phyloP scores from a whole-genome alignment of 53 echinoderm and acorn worm species.

The Echinometra lucunter region DNA sequence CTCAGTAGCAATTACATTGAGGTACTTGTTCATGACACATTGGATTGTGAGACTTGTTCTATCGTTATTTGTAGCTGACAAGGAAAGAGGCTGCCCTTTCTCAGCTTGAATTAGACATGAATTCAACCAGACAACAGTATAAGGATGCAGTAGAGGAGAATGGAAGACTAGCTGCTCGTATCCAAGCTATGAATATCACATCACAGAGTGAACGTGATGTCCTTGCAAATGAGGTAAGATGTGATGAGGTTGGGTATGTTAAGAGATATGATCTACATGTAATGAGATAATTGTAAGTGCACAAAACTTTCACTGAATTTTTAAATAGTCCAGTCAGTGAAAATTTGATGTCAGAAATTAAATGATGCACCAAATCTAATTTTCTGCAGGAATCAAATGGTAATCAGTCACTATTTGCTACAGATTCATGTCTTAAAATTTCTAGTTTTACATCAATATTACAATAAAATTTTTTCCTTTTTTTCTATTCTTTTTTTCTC shows the following conservation, averaged over 20 bases:
- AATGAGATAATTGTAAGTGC: no score
- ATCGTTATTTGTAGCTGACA: slow-evolving; percentile 69
- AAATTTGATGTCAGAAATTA: no score
- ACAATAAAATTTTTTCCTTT: background rate
- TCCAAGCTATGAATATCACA: slow-evolving; percentile 91
- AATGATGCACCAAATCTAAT: no score
- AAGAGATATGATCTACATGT: no score
- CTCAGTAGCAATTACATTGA: no score
- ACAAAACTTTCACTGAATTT: no score
- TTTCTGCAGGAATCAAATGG: no score
- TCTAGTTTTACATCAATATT: background rate
- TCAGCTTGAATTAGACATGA: slow-evolving; percentile 84
- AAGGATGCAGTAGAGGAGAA: slow-evolving; percentile 91
- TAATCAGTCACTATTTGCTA: no score
- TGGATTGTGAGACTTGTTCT: background rate
- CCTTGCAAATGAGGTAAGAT: slow-evolving; percentile 79
- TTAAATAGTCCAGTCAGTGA: no score
- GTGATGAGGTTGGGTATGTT: no score
- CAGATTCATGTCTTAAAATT: no score
- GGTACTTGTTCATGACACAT: background rate
- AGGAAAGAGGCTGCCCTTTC: slow-evolving; percentile 71
- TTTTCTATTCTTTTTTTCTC: no score
- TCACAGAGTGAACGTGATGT: slow-evolving; percentile 88
- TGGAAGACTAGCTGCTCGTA: slow-evolving; percentile 86
- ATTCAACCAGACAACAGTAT: slow-evolving; percentile 77